Base-by-base conservation (phyloP, 1,140 invertebrate genomes). In the Caerostris darwini region DNA sequence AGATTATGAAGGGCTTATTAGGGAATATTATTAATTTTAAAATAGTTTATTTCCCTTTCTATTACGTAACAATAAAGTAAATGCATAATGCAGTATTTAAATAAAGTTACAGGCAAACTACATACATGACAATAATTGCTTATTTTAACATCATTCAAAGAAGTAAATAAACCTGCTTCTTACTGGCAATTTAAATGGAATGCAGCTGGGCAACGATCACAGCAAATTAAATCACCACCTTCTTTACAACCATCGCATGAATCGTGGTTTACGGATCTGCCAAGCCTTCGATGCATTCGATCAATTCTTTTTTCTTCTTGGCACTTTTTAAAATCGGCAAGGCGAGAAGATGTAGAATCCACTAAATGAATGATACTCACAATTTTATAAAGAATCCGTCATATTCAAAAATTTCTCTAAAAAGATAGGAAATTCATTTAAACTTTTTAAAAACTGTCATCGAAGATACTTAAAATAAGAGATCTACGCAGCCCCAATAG, bases 181-280 rank as follows among this genome's bases (percentile, higher is more conserved):
- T 96, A 99, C 98, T 99, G 98, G 97, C 99, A 99, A 88, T 97
- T 97, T 81, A 99, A 96, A 96, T 99, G 99, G 96, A 99, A 99
- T 61, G 98, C 98, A 61, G 98, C 98, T 61, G 98, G 98, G 96
- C 99, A 99, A 94, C 97, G 97, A 96, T 99, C 99, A 96, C 99
- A 99, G 96, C 98, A 99, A 87, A 99, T 97, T n/a, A 99, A 96
- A 96, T 99, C 98, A 58, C 99, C 99, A 67, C 98, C 98, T 97
- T 99, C 98, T 95, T 98, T 97, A 96, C 98, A 99, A 81, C 98
- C 98, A 96, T 99, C 98, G 96, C 99, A 99, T 94, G 97, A 97
- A 96, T 99, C 98, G 96, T 98, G 98, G 96, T 99, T 99, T 95
- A 99, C 98, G n/a, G 98, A 97, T 95, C 98, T 97, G 7, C 98